Percentiles rank a stretch among this genome's conserved stretches.
phyloP scores from a whole-genome alignment of 2,888 invertebrate species.

The Apamea epomidion region DNA sequence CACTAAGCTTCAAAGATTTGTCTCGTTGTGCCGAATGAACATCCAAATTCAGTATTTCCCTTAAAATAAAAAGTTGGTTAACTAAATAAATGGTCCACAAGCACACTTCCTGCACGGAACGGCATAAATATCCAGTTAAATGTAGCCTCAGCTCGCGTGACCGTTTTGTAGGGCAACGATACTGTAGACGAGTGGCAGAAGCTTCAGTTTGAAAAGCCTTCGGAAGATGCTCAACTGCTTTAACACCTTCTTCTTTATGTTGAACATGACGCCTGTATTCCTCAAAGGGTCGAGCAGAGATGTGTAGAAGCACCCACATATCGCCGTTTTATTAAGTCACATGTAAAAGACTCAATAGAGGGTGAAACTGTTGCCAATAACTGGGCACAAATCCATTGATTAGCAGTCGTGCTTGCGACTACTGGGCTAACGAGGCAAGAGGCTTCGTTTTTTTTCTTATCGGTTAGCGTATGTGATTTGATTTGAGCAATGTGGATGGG shows the following conservation, averaged over 20 bases:
- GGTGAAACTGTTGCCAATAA: background rate
- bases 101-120: conserved; percentile 62
- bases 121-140: conserved; percentile 65
- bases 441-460: background rate
- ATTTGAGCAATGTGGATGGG: background rate
- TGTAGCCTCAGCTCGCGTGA: conserved; percentile 66
- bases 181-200: conserved; percentile 42
- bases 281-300: background rate
- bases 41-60: conserved; percentile 14
- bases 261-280: background rate
- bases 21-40: background rate
- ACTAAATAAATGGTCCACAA: conserved; percentile 57
- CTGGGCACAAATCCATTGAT: too few relatives aligned
- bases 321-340: background rate
- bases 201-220: conserved; percentile 25
- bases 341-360: background rate
- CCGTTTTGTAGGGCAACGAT: conserved; percentile 66
- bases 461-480: background rate
- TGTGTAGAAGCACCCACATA: background rate
- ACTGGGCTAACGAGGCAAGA: background rate
- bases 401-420: background rate
- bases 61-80: conserved; percentile 51
- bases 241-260: background rate
- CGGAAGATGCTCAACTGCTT: background rate
- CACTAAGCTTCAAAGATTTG: background rate